A percentile compares a stretch with the other conserved stretches of the same genome.
These are phyloP conservation scores for Synanthedon vespiformis DNA, from an alignment of 2,888 invertebrate species.

Conservation along the genomic window DNA sequence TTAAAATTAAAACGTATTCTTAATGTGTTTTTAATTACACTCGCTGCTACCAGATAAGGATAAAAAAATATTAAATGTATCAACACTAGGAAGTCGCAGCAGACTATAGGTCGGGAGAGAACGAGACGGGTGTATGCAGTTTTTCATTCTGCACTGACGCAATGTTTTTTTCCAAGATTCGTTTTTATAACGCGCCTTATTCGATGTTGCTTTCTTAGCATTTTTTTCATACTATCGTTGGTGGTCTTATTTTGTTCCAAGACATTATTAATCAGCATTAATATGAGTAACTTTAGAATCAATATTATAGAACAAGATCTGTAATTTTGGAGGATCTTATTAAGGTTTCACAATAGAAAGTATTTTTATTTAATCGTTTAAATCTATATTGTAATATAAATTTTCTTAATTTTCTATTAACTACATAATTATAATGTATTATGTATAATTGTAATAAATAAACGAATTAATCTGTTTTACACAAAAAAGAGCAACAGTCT, in stretches of 20 bases:
- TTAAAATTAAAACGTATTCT: constrained; percentile 1
- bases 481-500: no score
- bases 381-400: no score
- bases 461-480: no score
- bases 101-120: constrained; percentile 35
- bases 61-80: constrained; percentile 25
- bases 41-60: neutral
- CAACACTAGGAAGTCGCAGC: constrained; percentile 23
- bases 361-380: no score
- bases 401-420: no score
- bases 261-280: no score
- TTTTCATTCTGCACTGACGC: constrained; percentile 39
- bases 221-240: constrained; percentile 28
- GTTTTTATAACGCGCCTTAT: constrained; percentile 46
- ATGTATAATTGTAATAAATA: no score
- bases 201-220: constrained; percentile 34
- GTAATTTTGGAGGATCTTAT: no score
- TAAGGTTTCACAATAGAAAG: no score
- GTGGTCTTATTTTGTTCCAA: constrained; percentile 28
- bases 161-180: constrained; percentile 38
- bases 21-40: constrained; percentile 3
- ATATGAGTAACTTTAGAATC: no score
- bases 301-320: no score
- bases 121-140: constrained; percentile 37
- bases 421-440: no score